phyloP scores from a whole-genome alignment of 2,888 invertebrate species.

The Plagiodera versicolora region DNA sequence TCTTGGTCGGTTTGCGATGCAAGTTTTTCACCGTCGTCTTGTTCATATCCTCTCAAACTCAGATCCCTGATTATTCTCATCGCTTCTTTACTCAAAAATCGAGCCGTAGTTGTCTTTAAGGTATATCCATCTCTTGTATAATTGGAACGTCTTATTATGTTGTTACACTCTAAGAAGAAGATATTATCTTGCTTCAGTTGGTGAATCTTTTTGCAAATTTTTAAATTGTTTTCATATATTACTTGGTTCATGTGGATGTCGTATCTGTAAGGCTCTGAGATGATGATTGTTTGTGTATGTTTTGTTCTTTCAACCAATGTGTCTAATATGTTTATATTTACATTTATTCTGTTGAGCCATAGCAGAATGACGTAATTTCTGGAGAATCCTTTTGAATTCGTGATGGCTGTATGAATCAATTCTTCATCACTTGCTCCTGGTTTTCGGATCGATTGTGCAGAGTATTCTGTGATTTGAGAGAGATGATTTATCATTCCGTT shows the following conservation, averaged over 20 bases:
- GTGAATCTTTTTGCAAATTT: background rate
- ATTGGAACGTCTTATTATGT: conserved; percentile 5
- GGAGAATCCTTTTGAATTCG: background rate
- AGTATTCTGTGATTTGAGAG: background rate
- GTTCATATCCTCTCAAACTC: background rate
- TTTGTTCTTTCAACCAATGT: background rate
- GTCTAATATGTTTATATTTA: background rate
- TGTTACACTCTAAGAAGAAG: background rate
- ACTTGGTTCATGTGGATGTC: background rate
- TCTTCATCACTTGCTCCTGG: conserved; percentile 5
- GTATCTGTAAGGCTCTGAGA: background rate
- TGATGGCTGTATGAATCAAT: conserved; percentile 4
- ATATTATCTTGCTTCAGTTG: background rate
- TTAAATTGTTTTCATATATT: conserved; percentile 4
- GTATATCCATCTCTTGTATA: background rate
- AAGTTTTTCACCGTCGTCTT: background rate
- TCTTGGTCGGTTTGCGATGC: background rate
- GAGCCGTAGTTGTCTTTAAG: background rate
- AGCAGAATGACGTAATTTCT: background rate
- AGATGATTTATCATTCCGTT: conserved; percentile 8
- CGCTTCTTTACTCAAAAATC: background rate
- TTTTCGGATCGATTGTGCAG: conserved; percentile 7
- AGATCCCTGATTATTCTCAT: background rate
- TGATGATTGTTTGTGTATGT: conserved; percentile 1
- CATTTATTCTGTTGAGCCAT: conserved; percentile 7